Evolutionary conservation across 2,888 invertebrate species (phyloP).

Genomic region (Apotomis turbidana): DNA sequence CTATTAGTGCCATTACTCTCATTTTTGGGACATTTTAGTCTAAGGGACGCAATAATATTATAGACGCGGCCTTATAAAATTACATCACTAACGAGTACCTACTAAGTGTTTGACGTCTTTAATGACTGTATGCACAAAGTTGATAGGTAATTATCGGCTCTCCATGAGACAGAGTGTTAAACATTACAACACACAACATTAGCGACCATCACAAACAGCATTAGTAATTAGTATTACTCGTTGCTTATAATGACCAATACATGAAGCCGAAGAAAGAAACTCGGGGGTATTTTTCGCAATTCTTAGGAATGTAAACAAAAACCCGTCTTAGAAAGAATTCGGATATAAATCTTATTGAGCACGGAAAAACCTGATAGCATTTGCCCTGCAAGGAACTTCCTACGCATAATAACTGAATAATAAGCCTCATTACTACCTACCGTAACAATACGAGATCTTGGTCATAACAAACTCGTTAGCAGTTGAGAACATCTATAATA

Average conservation of each 20-base stretch:
- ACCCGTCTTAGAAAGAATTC: slow-evolving; percentile 11
- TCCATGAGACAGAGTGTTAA: neutral
- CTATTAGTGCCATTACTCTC: slow-evolving; percentile 2
- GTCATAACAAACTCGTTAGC: neutral
- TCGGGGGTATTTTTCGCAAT: slow-evolving; percentile 5
- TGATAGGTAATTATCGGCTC: slow-evolving; percentile 18
- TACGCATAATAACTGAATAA: slow-evolving; percentile 29
- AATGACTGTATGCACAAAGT: slow-evolving; percentile 24
- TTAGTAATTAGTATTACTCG: neutral
- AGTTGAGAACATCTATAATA: slow-evolving; percentile 1
- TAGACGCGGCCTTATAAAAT: slow-evolving; percentile 25
- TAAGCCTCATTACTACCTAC: slow-evolving; percentile 20
- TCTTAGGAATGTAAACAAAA: slow-evolving; percentile 4
- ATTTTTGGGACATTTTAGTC: neutral
- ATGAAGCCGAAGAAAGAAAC: neutral
- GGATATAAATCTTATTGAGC: slow-evolving; percentile 12
- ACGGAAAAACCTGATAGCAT: slow-evolving; percentile 12
- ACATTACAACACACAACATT: slow-evolving; percentile 9
- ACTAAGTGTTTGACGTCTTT: slow-evolving; percentile 22
- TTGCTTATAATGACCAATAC: neutral
- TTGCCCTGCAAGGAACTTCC: slow-evolving; percentile 22
- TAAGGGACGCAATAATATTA: slow-evolving; percentile 17
- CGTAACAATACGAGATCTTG: slow-evolving; percentile 7
- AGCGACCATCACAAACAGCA: slow-evolving; percentile 5
- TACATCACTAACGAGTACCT: slow-evolving; percentile 31